Evolutionary conservation across 1,140 invertebrate species (phyloP).

Genomic region (Rhopalosiphum maidis): DNA sequence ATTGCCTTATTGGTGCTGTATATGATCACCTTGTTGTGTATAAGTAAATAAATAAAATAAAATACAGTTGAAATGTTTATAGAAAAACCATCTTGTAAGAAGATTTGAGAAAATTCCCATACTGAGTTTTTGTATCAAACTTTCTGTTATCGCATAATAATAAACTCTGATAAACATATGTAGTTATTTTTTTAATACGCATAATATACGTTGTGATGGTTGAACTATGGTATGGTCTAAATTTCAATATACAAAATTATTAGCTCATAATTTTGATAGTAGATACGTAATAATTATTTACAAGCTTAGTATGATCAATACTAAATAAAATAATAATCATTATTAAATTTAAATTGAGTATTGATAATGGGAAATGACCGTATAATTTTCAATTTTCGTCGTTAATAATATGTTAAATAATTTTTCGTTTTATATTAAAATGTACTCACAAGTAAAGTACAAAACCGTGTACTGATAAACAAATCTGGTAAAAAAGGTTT

Average conservation of each 20-base stretch:
- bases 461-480: neutral
- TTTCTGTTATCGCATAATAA: neutral
- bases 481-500: neutral
- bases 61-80: neutral
- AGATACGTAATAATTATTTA: neutral
- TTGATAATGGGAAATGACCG: neutral
- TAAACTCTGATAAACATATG: neutral
- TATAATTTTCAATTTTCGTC: neutral
- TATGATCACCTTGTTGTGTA: constrained; percentile 49
- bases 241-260: constrained; percentile 11
- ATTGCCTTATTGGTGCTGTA: neutral
- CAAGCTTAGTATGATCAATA: neutral
- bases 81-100: neutral
- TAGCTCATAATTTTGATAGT: neutral
- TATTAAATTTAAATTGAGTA: neutral
- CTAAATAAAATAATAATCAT: constrained; percentile 1
- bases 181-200: constrained; percentile 38
- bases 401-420: neutral
- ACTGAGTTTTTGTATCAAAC: neutral
- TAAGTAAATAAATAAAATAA: constrained; percentile 10
- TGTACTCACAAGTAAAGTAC: neutral
- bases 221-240: constrained; percentile 45
- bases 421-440: neutral
- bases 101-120: neutral
- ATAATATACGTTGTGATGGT: neutral